Conservation (phyloP, 2,113 vertebrate species). For the Notechis scutatus region DNA sequence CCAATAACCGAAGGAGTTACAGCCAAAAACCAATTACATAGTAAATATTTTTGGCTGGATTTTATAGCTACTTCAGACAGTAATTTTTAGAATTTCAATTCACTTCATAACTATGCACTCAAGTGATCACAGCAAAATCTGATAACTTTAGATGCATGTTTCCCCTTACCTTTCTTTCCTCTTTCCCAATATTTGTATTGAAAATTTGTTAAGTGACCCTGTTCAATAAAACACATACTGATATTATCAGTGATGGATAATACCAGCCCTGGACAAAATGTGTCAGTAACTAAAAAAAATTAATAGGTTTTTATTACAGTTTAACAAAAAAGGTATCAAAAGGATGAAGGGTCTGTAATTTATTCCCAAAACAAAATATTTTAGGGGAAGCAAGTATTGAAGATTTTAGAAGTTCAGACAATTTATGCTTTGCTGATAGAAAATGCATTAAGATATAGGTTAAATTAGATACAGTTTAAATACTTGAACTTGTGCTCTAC, state of each 20-base stretch:
- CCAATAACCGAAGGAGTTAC: conserved; percentile 55
- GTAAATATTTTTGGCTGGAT: conserved; percentile 48
- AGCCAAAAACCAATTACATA: conserved; percentile 41
- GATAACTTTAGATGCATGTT: conserved; percentile 48
- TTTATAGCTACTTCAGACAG: conserved; percentile 55
- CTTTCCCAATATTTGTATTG: conserved; percentile 14
- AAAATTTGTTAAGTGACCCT: background rate
- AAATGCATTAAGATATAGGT: background rate
- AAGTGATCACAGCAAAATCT: conserved; percentile 58
- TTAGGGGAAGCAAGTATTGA: background rate
- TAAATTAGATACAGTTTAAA: background rate
- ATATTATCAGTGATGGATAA: background rate
- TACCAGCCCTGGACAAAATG: conserved; percentile 1
- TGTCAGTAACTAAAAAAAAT: conserved; percentile 9
- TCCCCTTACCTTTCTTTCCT: conserved; percentile 34
- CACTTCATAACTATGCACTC: conserved; percentile 50
- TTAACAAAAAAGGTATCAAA: conserved; percentile 7
- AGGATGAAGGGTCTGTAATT: background rate
- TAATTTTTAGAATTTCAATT: conserved; percentile 38
- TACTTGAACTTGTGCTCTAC: background rate
- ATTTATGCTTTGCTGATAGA: background rate
- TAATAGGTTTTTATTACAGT: conserved; percentile 17
- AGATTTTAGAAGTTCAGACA: background rate
- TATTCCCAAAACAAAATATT: background rate
- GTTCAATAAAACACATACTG: conserved; percentile 30